Conservation (phyloP, 2,888 invertebrate species). For the Macropis europaea region DNA sequence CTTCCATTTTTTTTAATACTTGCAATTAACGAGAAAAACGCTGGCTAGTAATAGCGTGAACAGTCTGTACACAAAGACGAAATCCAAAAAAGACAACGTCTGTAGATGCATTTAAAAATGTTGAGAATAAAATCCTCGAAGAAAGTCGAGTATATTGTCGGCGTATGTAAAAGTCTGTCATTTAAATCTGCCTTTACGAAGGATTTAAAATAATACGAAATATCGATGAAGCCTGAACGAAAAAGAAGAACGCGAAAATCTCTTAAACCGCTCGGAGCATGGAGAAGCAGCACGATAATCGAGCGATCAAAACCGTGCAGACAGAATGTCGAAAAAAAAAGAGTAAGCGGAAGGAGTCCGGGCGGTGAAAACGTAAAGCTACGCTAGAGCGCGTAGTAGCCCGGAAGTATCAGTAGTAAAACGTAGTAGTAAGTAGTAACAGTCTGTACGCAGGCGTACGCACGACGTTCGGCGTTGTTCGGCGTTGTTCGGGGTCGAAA, state of each 20-base stretch:
- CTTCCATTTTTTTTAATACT: too few species aligned
- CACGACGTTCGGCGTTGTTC: conserved; percentile 63
- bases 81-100: too few species aligned
- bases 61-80: too few species aligned
- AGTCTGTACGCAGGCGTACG: conserved; percentile 73
- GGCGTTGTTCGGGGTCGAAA: conserved; percentile 44
- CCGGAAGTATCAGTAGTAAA: conserved; percentile 65
- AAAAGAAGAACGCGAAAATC: not conserved
- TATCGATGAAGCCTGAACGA: too few species aligned
- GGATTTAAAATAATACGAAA: too few species aligned
- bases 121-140: too few species aligned
- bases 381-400: conserved; percentile 62
- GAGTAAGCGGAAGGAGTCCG: not conserved
- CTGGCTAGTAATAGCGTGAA: too few species aligned
- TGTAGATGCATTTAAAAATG: too few species aligned
- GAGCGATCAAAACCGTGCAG: not conserved
- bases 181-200: too few species aligned
- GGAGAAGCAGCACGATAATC: not conserved
- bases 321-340: not conserved
- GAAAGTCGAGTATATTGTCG: too few species aligned
- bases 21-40: too few species aligned
- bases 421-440: conserved; percentile 69
- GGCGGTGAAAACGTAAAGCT: conserved; percentile 51
- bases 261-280: not conserved
- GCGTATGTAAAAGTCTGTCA: too few species aligned